Conservation (phyloP, 2,888 invertebrate species). For the Conus canariensis region DNA sequence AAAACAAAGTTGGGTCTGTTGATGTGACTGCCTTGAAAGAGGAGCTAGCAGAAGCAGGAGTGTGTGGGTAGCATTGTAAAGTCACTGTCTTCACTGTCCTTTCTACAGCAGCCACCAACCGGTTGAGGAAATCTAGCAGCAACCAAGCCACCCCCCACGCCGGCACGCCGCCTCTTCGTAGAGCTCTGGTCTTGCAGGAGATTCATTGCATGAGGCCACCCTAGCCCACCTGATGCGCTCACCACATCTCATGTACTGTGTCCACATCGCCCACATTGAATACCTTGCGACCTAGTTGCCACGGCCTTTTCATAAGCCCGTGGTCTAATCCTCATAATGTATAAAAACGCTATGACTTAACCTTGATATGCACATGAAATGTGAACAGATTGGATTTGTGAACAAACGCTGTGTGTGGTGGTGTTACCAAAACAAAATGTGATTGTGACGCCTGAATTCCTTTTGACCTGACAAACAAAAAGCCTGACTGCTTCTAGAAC, state of each 20-base stretch:
- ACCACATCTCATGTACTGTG: neutral
- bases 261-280: neutral
- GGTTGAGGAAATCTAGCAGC: neutral
- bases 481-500: slow-evolving; percentile 1
- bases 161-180: neutral
- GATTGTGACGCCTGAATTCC: neutral
- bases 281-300: neutral
- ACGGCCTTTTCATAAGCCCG: neutral
- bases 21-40: neutral
- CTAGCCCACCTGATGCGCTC: neutral
- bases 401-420: neutral
- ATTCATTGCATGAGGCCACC: neutral
- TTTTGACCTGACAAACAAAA: neutral
- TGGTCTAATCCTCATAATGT: neutral
- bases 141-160: neutral
- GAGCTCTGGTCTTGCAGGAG: neutral
- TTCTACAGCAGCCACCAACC: slow-evolving; percentile 10
- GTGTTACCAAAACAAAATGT: neutral
- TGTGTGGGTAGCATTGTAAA: neutral
- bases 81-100: slow-evolving; percentile 21
- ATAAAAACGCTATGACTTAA: neutral
- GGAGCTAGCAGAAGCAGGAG: neutral
- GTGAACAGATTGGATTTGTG: neutral
- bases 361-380: neutral
- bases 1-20: neutral